These are phyloP conservation scores for Eurosta solidaginis DNA, from an alignment of 1,140 invertebrate genomes.

Conservation along the genomic window DNA sequence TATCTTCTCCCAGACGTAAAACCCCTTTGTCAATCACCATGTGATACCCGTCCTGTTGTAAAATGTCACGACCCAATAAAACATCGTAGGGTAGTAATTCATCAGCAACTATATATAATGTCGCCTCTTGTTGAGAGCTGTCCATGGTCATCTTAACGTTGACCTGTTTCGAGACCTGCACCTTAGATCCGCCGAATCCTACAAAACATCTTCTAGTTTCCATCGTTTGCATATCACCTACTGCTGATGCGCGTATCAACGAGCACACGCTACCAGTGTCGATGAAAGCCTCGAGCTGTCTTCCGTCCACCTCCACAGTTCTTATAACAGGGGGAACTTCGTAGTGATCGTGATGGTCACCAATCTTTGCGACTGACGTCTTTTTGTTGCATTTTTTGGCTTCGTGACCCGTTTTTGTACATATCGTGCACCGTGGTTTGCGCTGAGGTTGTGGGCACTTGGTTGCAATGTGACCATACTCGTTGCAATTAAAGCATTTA, in stretches of 20 bases:
- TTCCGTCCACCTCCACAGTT: too few species aligned
- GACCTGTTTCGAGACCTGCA: not conserved
- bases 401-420: not conserved
- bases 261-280: too few species aligned
- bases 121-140: not conserved
- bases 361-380: not conserved
- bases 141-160: not conserved
- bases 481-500: conserved; percentile 4
- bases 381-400: not conserved
- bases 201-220: not conserved
- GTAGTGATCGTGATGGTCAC: not conserved
- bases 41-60: not conserved
- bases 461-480: not conserved
- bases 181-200: not conserved
- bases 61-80: not conserved
- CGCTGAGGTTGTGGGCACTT: not conserved
- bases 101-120: not conserved
- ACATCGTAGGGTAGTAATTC: not conserved
- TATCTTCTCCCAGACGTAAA: not conserved
- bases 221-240: too few species aligned
- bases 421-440: not conserved
- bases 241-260: too few species aligned
- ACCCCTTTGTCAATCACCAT: too few species aligned
- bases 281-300: too few species aligned
- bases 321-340: not conserved